Base-by-base conservation (phyloP, 2,797 vertebrate genomes). In the Darevskia mixta region DNA sequence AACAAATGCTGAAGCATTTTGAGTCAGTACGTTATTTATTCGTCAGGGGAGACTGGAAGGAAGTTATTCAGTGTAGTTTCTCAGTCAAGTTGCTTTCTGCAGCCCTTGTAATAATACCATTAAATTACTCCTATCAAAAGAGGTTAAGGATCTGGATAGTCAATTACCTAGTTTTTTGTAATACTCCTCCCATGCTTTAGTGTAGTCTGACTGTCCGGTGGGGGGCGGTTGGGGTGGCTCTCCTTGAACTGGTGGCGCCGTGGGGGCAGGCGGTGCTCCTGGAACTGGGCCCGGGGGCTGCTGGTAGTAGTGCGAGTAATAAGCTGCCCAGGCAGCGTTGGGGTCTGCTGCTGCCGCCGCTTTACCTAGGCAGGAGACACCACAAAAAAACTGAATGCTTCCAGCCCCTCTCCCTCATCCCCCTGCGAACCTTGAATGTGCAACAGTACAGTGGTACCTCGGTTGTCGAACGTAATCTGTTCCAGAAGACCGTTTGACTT, bases 151-250 rank as follows among this genome's bases (percentile, higher is more conserved):
- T 35, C 29, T n/a, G 13, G 20, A 58, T 41, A 18, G 27, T 73
- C 71, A 32, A 84, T 93, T 95, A 98, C 98, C 97, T 92, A 99
- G 98, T 95, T 99, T 98, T 87, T 98, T 99, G 90, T 99, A 99
- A 91, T 99, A 99, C 91, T 99, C 98, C 91, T 99, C 98, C 98
- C 98, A 99, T 55, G 98, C 98, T 95, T 99, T 99, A 17, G 98
- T 98, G 94, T 99, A 98, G 95, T 99, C 98, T 0, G 98, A 98
- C 93, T 99, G 98, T 10, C 97, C 97, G 0, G 97, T 86, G 55
- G 98, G 98, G 4, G 97, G 96, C 1, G 96, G 97, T 90, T 97
- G 97, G 1, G 96, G 96, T 2, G 97, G 97, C 85, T 97, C 97
- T 17, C 97, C 96, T 83, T 98, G 98, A 1, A 97, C 95, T 0